A percentile compares a stretch with the other conserved stretches of the same genome.
Evolutionary conservation across 2,113 vertebrate species (phyloP).

Genomic region (Etheostoma spectabile): DNA sequence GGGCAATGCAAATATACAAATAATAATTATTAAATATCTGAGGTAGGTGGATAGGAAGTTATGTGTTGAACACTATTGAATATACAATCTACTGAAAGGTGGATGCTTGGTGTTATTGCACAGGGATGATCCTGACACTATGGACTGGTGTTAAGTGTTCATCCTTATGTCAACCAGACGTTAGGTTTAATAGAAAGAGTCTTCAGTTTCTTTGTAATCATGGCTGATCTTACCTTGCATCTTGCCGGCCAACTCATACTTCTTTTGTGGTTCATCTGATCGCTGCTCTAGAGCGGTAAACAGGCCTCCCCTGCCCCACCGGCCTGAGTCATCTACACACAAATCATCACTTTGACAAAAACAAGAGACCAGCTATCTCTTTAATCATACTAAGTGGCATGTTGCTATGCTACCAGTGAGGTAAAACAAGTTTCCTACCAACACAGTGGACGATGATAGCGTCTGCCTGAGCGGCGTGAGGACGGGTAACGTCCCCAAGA

Average conservation of each 20-base stretch:
- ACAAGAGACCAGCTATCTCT: background rate
- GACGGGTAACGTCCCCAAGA: conserved; percentile 93
- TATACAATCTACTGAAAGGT: too few relatives aligned
- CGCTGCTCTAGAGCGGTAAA: conserved; percentile 91
- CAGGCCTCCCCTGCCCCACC: conserved; percentile 92
- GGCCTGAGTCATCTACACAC: conserved; percentile 90
- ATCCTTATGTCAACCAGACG: background rate
- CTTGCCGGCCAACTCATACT: conserved; percentile 91
- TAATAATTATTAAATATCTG: too few relatives aligned
- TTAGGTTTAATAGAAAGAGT: background rate
- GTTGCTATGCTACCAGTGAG: background rate
- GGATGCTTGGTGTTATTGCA: too few relatives aligned
- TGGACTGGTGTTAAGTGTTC: too few relatives aligned
- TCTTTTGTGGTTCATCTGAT: conserved; percentile 88
- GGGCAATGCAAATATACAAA: too few relatives aligned
- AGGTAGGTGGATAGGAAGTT: too few relatives aligned
- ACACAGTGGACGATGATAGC: conserved; percentile 93
- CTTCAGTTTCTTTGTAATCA: too few relatives aligned
- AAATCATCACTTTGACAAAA: background rate
- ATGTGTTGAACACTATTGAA: too few relatives aligned
- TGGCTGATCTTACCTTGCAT: conserved; percentile 88
- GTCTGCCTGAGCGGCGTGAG: conserved; percentile 85
- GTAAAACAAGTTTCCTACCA: conserved; percentile 76
- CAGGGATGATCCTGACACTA: too few relatives aligned
- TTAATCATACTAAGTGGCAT: too few relatives aligned